Base-by-base conservation (phyloP, 2,888 invertebrate genomes). In the Lissonota sp. region DNA sequence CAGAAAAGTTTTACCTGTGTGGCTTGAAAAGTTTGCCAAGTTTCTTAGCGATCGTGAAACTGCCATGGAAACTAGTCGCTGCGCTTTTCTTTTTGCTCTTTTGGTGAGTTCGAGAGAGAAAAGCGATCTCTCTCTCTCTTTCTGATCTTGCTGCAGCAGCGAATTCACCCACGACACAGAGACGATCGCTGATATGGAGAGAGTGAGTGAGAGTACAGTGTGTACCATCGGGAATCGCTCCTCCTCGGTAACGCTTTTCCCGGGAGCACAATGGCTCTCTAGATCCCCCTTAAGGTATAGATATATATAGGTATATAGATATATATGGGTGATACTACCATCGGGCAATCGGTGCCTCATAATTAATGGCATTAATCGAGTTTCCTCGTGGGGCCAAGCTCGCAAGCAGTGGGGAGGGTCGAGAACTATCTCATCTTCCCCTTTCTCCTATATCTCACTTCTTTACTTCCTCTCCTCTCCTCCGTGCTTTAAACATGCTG, bases 1-100 rank as follows among this genome's bases (percentile, higher is more conserved):
- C 87, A 87, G 83, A 85, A 88, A 89, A 88, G 85, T 89, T 89
- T 76, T 39, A 16, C 49, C 66, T 51, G 67, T 62, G 42, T 66
- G 63, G 76, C 70, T 78, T 12, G 69, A 60, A 62, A 81, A 81
- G 73, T 77, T 81, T 70, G 42, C 49, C 64, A 81, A 78, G 60
- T 81, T 81, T 74, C 73, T 78, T 74, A 78, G 74, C 81, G 60
- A 74, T 81, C 74, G 73, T 73, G 77, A 74, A 77, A 81, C 73
- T 70, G 60, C 81, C 60, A 66, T 74, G 81, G 70, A 73, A 78
- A 74, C 80, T 69, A 60, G 64, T 67, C 51, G 44, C 67, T 67
- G 62, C 75, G 14, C 58, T 16, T 37, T 16, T 26, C 71, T 37
- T 14, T 55, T 46, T 67, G 49, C 40, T 39, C 12, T 62, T 16